Percentiles rank a stretch among this genome's conserved stretches.
phyloP scores from a whole-genome alignment of 1,140 invertebrate genomes.

The Drosophila punjabiensis region DNA sequence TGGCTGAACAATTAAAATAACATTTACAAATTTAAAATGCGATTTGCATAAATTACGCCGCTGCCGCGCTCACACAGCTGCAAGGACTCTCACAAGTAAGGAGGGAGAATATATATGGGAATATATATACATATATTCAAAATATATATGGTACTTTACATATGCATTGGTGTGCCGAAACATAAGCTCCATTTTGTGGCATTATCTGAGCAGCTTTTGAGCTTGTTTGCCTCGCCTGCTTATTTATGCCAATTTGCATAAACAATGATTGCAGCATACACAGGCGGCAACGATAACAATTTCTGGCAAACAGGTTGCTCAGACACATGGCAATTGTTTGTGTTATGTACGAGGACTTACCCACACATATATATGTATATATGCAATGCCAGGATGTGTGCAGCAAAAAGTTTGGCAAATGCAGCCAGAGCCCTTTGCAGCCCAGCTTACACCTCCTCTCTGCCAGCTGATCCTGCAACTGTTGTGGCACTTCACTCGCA shows the following conservation, averaged over 20 bases:
- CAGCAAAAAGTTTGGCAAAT: conserved; percentile 49
- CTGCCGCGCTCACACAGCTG: conserved; percentile 11
- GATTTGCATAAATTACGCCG: conserved; percentile 64
- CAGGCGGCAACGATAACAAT: conserved; percentile 37
- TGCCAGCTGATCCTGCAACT: conserved; percentile 4
- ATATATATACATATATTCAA: neutral
- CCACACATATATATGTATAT: neutral
- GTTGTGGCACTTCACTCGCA: conserved; percentile 7
- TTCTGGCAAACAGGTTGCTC: conserved; percentile 46
- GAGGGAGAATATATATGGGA: neutral
- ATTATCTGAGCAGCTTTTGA: conserved; percentile 66
- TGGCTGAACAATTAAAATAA: conserved; percentile 71
- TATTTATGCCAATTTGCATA: conserved; percentile 75
- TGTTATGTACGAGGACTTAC: conserved; percentile 14
- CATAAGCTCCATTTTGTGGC: conserved; percentile 59
- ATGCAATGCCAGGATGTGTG: conserved; percentile 39
- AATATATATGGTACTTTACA: conserved; percentile 5
- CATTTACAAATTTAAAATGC: conserved; percentile 66
- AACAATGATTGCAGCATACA: conserved; percentile 65
- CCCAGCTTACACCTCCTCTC: conserved; percentile 6
- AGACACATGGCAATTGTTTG: conserved; percentile 34
- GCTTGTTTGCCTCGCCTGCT: conserved; percentile 55
- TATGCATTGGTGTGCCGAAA: conserved; percentile 34
- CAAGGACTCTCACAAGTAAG: conserved; percentile 30
- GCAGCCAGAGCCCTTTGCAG: conserved; percentile 29